Evolutionary conservation across 2,113 vertebrate species (phyloP).

Genomic region (Protobothrops flavoviridis): DNA sequence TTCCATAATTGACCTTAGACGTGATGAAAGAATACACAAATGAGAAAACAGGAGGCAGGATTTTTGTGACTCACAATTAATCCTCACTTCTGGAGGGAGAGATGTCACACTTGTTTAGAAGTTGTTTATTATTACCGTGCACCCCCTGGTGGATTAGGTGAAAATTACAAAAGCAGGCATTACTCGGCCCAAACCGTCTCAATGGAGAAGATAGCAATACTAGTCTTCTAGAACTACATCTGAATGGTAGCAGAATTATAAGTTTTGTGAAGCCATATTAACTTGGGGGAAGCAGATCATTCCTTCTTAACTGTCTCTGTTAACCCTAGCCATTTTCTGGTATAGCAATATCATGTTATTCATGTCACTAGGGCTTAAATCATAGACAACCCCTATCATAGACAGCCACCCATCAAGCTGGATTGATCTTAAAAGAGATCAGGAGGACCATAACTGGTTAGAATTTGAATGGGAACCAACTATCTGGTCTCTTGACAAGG

Average conservation of each 20-base stretch:
- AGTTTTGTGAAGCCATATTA: background rate
- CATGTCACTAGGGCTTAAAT: background rate
- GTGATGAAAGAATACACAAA: slow-evolving; percentile 29
- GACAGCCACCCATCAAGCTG: background rate
- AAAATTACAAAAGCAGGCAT: background rate
- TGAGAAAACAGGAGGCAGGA: slow-evolving; percentile 34
- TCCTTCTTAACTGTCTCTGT: background rate
- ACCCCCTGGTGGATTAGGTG: slow-evolving; percentile 72
- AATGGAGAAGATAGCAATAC: background rate
- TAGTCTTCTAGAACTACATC: too few relatives aligned
- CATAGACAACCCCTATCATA: background rate
- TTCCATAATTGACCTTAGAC: slow-evolving; percentile 40
- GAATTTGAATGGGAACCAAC: background rate
- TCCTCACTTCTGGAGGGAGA: slow-evolving; percentile 15
- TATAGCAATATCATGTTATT: background rate
- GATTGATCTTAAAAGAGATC: background rate
- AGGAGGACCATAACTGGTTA: background rate
- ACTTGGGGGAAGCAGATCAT: background rate
- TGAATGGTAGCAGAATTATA: background rate
- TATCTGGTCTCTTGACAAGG: background rate
- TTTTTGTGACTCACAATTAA: slow-evolving; percentile 38
- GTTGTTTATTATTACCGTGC: slow-evolving; percentile 53
- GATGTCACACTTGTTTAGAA: background rate
- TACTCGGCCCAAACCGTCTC: background rate
- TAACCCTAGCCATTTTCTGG: background rate